phyloP scores from a whole-genome alignment of 2,797 vertebrate genomes.

The Cynodonichthys magdalenae region DNA sequence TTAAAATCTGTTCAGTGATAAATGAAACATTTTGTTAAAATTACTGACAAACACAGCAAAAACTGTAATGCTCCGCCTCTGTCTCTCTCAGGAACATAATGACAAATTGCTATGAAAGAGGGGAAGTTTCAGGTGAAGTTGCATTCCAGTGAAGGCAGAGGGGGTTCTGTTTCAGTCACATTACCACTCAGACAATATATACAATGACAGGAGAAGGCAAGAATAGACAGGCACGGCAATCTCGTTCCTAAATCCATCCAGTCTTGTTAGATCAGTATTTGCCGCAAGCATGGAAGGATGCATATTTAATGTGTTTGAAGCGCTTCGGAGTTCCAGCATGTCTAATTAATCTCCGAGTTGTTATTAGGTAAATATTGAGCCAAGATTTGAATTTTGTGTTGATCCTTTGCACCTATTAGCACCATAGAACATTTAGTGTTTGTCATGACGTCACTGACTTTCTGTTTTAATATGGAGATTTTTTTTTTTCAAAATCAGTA shows the following conservation, averaged over 20 bases:
- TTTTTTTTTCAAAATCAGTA: too few species aligned
- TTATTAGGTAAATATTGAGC: slow-evolving; percentile 10
- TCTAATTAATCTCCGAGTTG: slow-evolving; percentile 30
- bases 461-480: too few species aligned
- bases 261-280: slow-evolving; percentile 49
- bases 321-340: slow-evolving; percentile 40
- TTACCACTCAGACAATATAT: neutral
- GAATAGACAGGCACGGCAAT: slow-evolving; percentile 33
- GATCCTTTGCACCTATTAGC: slow-evolving; percentile 29
- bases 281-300: slow-evolving; percentile 31
- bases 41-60: too few species aligned
- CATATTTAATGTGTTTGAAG: slow-evolving; percentile 54
- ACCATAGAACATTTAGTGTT: too few species aligned
- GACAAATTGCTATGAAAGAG: slow-evolving; percentile 32
- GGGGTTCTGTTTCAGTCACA: neutral
- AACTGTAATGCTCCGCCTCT: too few species aligned
- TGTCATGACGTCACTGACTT: too few species aligned
- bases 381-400: slow-evolving; percentile 21
- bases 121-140: slow-evolving; percentile 10
- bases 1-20: too few species aligned
- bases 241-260: slow-evolving; percentile 21
- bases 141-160: neutral
- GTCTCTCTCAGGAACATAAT: slow-evolving; percentile 39
- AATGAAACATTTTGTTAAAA: too few species aligned
- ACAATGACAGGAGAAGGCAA: slow-evolving; percentile 30